Evolutionary conservation across 2,797 vertebrate species (phyloP), one percentile per base, ranked within the genome.

Genomic region (Spheniscus humboldti): DNA sequence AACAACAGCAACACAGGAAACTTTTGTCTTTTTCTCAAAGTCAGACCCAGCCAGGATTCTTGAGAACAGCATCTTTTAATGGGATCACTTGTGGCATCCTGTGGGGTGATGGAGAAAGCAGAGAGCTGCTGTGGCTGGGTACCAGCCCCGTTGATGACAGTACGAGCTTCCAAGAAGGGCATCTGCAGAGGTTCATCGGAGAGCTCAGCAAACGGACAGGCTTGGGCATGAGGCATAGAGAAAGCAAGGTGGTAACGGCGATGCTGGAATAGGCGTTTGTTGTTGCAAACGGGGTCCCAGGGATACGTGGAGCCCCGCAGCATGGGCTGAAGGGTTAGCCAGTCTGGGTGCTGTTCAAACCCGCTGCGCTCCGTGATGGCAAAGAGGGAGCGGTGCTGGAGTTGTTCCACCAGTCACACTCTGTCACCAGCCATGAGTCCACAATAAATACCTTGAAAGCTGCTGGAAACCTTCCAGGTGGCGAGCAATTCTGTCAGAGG

Each of bases 351-450:
- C 94, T 96, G 95, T 71, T 96, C 92, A 33, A 67, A 39, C 90
- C 84, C 75, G 19, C 91, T 63, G 73, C 3, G 3, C 72, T 76
- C 88, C 73, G 52, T 10, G 16, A 71, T 72, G 92, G 94, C 94
- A 43, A 81, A 47, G 95, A 95, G 95, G 87, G 59, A 94, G 75
- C 75, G 0, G 12, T 83, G 96, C 96, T 94, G 94, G 96, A 90
- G 86, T 73, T 41, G 27, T 76, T 81, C 88, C 77, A 52, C 79
- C 57, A 57, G 50, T 91, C 95, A 55, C 93, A 43, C 72, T 92
- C 93, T 78, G 93, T 95, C 98, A 97, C 98, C 97, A 98, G 98
- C 97, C 96, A 85, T 33, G 37, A 95, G 71, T 73, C 92, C 96
- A 84, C 27, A 3, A 91, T 63, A 93, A 86, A 97, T 85, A 93